phyloP scores from a whole-genome alignment of 2,888 invertebrate genomes.

The Colletes collaris region DNA sequence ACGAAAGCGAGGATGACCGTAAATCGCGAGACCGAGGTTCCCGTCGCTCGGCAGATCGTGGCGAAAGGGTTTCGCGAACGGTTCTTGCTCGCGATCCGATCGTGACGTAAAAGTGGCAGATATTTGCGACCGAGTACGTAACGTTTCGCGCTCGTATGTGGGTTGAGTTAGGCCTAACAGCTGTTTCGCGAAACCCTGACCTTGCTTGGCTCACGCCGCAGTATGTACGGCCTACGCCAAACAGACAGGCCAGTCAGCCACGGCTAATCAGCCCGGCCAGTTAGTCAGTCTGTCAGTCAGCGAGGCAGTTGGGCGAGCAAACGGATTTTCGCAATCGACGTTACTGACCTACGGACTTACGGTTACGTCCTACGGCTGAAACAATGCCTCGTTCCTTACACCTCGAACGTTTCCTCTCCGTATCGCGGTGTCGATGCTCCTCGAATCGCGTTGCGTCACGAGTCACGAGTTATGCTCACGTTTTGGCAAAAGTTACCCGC shows the following conservation, averaged over 20 bases:
- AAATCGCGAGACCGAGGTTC: not conserved
- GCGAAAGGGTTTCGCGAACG: constrained; percentile 46
- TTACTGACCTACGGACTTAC: constrained; percentile 73
- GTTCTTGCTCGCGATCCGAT: constrained; percentile 23
- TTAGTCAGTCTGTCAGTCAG: constrained; percentile 51
- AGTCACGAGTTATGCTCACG: not conserved
- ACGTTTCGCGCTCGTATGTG: constrained; percentile 63
- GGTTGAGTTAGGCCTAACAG: constrained; percentile 73
- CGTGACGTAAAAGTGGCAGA: constrained; percentile 42
- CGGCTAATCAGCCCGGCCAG: constrained; percentile 49
- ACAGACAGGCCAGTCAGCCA: constrained; percentile 62
- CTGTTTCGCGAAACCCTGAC: constrained; percentile 79
- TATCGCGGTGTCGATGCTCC: constrained; percentile 16
- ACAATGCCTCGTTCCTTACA: constrained; percentile 44
- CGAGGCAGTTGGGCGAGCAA: constrained; percentile 57
- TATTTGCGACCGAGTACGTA: constrained; percentile 53
- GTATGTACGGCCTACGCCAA: constrained; percentile 71
- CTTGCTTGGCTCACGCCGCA: constrained; percentile 68
- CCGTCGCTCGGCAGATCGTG: not conserved
- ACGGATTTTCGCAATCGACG: constrained; percentile 74
- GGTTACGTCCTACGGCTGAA: constrained; percentile 53
- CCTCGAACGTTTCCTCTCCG: constrained; percentile 43
- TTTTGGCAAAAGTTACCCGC: constrained; percentile 22
- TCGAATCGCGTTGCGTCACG: constrained; percentile 21
- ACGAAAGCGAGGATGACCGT: constrained; percentile 22